Conservation (phyloP, 2,113 vertebrate genomes). For the Hucho hucho region DNA sequence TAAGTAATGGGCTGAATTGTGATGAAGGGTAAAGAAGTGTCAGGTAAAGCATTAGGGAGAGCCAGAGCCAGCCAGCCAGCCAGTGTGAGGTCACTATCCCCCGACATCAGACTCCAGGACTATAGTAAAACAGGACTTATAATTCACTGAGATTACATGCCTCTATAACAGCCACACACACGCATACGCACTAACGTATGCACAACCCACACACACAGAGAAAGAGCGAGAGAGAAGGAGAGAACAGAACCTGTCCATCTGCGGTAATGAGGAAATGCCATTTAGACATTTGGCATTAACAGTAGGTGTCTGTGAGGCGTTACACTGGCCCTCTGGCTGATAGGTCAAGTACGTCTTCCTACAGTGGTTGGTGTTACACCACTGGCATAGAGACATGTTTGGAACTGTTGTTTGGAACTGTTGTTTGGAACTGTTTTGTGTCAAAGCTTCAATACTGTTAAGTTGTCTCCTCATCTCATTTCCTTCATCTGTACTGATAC, state of each 20-base stretch:
- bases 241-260: constrained; percentile 25
- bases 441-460: neutral
- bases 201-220: constrained; percentile 10
- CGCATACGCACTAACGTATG: constrained; percentile 17
- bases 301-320: constrained; percentile 41
- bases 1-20: no score
- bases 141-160: neutral
- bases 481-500: no score
- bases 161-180: neutral
- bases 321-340: constrained; percentile 10
- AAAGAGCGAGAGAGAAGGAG: neutral
- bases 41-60: neutral
- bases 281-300: constrained; percentile 57
- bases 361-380: neutral
- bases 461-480: no score
- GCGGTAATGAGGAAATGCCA: constrained; percentile 63
- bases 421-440: neutral
- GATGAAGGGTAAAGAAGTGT: no score
- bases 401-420: no score
- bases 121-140: neutral
- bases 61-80: neutral
- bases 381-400: neutral
- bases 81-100: neutral
- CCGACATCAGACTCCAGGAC: neutral
- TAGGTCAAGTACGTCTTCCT: constrained; percentile 29